phyloP scores from a whole-genome alignment of 2,888 invertebrate genomes.

The Acleris emargana region DNA sequence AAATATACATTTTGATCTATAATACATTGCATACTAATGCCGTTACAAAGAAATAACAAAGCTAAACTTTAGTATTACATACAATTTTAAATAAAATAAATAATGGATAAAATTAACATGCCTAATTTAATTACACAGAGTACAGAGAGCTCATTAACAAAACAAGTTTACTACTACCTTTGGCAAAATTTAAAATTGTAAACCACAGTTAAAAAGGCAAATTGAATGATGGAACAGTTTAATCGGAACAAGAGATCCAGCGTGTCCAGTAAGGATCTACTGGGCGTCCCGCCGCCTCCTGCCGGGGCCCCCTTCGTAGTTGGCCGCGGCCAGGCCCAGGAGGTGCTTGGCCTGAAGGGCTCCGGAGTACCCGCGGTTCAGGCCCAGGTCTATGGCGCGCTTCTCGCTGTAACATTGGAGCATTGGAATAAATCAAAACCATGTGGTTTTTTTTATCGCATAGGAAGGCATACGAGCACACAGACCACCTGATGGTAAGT shows the following conservation, averaged over 20 bases:
- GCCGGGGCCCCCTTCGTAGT: conserved; percentile 94
- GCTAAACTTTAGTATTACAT: no score
- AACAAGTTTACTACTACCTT: no score
- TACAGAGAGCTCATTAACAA: no score
- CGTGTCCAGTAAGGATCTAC: conserved; percentile 47
- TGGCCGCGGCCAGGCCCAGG: conserved; percentile 95
- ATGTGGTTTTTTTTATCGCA: no score
- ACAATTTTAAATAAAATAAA: not conserved
- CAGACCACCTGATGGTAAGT: no score
- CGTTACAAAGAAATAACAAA: not conserved
- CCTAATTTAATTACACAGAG: no score
- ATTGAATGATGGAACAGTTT: not conserved
- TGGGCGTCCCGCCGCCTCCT: conserved; percentile 89
- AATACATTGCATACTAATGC: not conserved
- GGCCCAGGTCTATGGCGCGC: conserved; percentile 93
- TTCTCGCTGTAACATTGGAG: conserved; percentile 86
- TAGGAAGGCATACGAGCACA: no score
- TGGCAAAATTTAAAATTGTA: not conserved
- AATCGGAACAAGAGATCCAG: conserved; percentile 26
- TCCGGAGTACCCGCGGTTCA: conserved; percentile 94
- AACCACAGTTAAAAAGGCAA: not conserved
- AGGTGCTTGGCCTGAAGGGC: conserved; percentile 95
- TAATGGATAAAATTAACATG: not conserved
- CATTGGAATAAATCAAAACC: not conserved
- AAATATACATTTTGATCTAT: no score